These are phyloP conservation scores for Gastrophryne carolinensis DNA, from an alignment of 2,797 vertebrate species.

Conservation along the genomic window DNA sequence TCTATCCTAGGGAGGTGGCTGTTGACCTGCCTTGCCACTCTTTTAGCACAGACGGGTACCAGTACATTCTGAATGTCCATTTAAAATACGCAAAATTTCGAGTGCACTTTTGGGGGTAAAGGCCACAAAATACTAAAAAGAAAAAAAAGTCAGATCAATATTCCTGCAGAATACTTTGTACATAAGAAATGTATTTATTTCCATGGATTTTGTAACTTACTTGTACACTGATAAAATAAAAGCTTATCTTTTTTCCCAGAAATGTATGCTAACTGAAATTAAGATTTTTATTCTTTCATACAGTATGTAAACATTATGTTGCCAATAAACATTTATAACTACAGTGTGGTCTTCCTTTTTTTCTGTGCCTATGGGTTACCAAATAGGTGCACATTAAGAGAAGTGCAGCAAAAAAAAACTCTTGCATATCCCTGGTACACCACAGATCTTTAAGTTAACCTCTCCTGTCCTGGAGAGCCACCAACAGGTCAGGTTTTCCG, in stretches of 20 bases:
- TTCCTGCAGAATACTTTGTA: conserved; percentile 60
- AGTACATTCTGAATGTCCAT: conserved; percentile 49
- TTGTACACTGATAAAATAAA: conserved; percentile 64
- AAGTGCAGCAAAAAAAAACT: no score
- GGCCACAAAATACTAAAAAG: conserved; percentile 14
- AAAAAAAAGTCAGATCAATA: background rate
- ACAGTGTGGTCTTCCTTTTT: conserved; percentile 33
- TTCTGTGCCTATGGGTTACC: no score
- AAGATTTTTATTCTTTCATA: conserved; percentile 68
- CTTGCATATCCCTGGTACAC: no score
- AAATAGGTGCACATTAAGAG: no score
- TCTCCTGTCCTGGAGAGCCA: no score
- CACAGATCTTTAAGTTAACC: no score
- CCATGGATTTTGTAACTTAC: conserved; percentile 69
- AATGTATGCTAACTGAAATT: conserved; percentile 65
- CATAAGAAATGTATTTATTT: conserved; percentile 69
- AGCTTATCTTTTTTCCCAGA: conserved; percentile 59
- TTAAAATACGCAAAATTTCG: conserved; percentile 51
- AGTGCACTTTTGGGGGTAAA: conserved; percentile 46
- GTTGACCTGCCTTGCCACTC: conserved; percentile 37
- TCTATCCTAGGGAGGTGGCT: background rate
- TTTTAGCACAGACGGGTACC: conserved; percentile 45
- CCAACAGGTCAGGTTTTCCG: no score
- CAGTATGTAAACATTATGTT: conserved; percentile 65
- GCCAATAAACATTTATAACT: conserved; percentile 68